phyloP scores from a whole-genome alignment of 2,797 vertebrate species.

The Vireo griseus region DNA sequence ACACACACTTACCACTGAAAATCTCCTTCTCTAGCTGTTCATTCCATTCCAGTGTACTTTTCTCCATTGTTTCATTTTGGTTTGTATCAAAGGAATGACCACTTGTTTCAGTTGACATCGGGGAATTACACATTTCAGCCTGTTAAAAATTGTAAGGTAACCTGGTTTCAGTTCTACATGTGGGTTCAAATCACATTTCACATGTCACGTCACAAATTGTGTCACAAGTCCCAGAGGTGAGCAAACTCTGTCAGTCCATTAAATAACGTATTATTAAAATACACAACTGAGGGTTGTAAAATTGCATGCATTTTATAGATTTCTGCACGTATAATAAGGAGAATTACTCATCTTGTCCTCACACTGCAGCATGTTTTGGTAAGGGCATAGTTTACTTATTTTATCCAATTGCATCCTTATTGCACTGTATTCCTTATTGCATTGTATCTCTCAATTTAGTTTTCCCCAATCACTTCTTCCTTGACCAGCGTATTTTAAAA shows the following conservation, averaged over 20 bases:
- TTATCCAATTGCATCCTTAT: background rate
- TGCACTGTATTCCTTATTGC: background rate
- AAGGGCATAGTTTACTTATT: background rate
- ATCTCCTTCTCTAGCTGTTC: constrained; percentile 72
- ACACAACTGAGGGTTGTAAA: background rate
- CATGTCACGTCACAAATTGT: background rate
- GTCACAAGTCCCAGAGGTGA: background rate
- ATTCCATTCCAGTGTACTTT: constrained; percentile 57
- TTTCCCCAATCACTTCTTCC: background rate
- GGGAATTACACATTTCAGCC: constrained; percentile 47
- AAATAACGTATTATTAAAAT: background rate
- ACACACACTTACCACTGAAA: constrained; percentile 71
- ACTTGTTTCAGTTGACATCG: constrained; percentile 16
- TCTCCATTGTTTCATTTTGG: constrained; percentile 48
- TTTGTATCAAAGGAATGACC: constrained; percentile 28
- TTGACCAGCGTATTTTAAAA: background rate
- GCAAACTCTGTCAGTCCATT: background rate
- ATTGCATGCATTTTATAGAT: background rate
- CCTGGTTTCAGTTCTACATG: background rate
- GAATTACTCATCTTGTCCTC: background rate
- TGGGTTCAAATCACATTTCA: background rate
- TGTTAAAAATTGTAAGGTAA: constrained; percentile 50
- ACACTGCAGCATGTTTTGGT: background rate
- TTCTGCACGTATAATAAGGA: background rate
- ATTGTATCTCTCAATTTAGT: background rate